Evolutionary conservation across 2,113 vertebrate genomes (phyloP), one percentile per base, ranked within the genome.

Genomic region (Catharus fuscescens): DNA sequence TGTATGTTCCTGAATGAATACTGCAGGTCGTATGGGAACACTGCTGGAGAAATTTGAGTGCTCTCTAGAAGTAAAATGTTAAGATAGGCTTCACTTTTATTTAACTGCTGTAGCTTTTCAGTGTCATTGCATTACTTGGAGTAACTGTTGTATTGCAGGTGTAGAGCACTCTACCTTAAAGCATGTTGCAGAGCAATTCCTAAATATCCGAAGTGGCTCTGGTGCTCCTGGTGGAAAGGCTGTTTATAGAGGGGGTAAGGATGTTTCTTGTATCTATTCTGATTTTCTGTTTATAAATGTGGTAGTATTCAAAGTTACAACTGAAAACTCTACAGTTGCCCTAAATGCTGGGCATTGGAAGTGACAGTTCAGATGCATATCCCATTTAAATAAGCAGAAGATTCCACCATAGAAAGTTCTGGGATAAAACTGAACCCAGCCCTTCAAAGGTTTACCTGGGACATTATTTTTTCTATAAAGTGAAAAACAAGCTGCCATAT

Each of bases 141-240:
- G 59, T 73, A 50, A 31, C 13, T 74, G 1, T 40, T 88, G 29
- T 79, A 3, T 94, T 95, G 44, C 95, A 99, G 99, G 99, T 90
- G 98, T 99, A 71, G 98, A 98, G 85, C 99, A 99, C 57, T 52
- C 96, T 61, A 96, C 98, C 53, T 97, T 99, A 64, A 99, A 98
- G 95, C 99, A 99, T 90, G 97, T 99, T 50, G 99, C 99, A 40
- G 99, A 99, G 92, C 99, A 99, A 28, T 99, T 99, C 91, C 98
- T 99, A 10, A 99, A 99, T 93, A 98, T 99, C 95, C 98, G 99
- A 61, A 98, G 99, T 17, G 99, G 99, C 45, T 78, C 97, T 15
- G 99, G 99, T 47, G 84, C 97, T 85, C 82, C 98, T 15, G 97
- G 98, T 8, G 96, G 97, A 34, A 98, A 98, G 94, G 97, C 99